These are phyloP conservation scores for Subacronicta megacephala DNA, from an alignment of 2,888 invertebrate genomes.

Conservation along the genomic window DNA sequence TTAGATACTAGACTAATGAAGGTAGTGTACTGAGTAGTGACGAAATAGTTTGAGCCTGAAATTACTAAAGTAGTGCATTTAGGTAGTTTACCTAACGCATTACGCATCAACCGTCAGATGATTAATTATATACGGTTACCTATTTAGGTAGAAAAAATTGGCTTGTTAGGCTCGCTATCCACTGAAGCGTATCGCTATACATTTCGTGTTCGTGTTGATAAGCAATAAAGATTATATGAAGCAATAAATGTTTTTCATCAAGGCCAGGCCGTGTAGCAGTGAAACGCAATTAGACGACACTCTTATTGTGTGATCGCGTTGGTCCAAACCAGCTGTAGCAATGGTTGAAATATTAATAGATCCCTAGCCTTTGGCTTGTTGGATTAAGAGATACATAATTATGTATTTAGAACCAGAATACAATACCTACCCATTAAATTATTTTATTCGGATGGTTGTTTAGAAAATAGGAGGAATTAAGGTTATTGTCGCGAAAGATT, in stretches of 20 bases:
- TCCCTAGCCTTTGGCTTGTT: slow-evolving; percentile 40
- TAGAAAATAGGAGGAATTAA: too few relatives aligned
- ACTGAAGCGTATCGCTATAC: slow-evolving; percentile 52
- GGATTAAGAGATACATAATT: too few relatives aligned
- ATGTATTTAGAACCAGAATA: too few relatives aligned
- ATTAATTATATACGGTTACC: slow-evolving; percentile 46
- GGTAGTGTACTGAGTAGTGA: too few relatives aligned
- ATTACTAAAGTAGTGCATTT: too few relatives aligned
- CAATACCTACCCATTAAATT: too few relatives aligned
- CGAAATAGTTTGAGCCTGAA: too few relatives aligned
- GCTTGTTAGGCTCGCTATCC: slow-evolving; percentile 40
- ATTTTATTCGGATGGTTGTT: too few relatives aligned
- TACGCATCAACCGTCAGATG: slow-evolving; percentile 33
- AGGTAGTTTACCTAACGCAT: slow-evolving; percentile 32
- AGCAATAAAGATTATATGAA: slow-evolving; percentile 57
- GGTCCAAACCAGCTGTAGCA: slow-evolving; percentile 42
- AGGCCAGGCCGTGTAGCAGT: slow-evolving; percentile 32
- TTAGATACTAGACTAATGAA: slow-evolving; percentile 14
- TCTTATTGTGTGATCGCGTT: slow-evolving; percentile 46
- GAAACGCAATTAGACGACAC: slow-evolving; percentile 45
- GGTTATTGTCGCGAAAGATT: too few relatives aligned
- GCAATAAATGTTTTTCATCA: slow-evolving; percentile 55
- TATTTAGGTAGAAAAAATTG: slow-evolving; percentile 47
- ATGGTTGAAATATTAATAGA: slow-evolving; percentile 51
- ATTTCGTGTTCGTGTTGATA: slow-evolving; percentile 57